These are phyloP conservation scores for Himalopsyche japonica DNA, from an alignment of 2,888 invertebrate genomes.

Conservation along the genomic window DNA sequence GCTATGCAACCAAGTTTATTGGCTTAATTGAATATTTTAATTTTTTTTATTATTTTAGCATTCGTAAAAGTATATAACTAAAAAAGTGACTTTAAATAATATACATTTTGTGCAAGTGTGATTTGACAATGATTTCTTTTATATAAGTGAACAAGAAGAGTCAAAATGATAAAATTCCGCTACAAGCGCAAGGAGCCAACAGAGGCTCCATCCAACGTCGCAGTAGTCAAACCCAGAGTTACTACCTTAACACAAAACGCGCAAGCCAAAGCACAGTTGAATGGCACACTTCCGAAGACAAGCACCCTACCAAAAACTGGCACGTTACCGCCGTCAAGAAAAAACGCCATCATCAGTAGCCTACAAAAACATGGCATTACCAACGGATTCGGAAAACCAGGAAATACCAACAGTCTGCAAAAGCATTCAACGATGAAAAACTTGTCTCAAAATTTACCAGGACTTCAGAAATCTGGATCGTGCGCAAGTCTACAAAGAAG, in stretches of 20 bases:
- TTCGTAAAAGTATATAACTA: slow-evolving; percentile 40
- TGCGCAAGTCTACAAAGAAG: slow-evolving; percentile 33
- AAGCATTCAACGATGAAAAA: slow-evolving; percentile 11
- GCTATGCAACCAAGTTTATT: no score
- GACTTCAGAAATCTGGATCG: slow-evolving; percentile 34
- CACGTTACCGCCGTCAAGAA: slow-evolving; percentile 20
- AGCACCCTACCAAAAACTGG: slow-evolving; percentile 14
- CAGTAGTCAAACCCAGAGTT: slow-evolving; percentile 8
- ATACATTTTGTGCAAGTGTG: not conserved
- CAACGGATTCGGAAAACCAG: slow-evolving; percentile 5
- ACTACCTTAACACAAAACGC: not conserved
- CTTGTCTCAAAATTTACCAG: not conserved
- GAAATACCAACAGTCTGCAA: slow-evolving; percentile 19
- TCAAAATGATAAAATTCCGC: slow-evolving; percentile 68
- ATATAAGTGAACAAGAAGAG: slow-evolving; percentile 4
- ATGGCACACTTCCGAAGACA: slow-evolving; percentile 25
- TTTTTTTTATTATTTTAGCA: not conserved
- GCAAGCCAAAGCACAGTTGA: slow-evolving; percentile 7
- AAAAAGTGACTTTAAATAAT: slow-evolving; percentile 42
- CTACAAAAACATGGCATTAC: slow-evolving; percentile 32
- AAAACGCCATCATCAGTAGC: slow-evolving; percentile 28
- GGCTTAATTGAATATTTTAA: no score
- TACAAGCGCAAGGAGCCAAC: slow-evolving; percentile 65
- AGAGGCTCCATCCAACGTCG: slow-evolving; percentile 16
- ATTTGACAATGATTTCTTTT: slow-evolving; percentile 4